A percentile compares a stretch with the other conserved stretches of the same genome.
Conservation (phyloP, 2,113 vertebrate genomes). For the Labrus mixtus region DNA sequence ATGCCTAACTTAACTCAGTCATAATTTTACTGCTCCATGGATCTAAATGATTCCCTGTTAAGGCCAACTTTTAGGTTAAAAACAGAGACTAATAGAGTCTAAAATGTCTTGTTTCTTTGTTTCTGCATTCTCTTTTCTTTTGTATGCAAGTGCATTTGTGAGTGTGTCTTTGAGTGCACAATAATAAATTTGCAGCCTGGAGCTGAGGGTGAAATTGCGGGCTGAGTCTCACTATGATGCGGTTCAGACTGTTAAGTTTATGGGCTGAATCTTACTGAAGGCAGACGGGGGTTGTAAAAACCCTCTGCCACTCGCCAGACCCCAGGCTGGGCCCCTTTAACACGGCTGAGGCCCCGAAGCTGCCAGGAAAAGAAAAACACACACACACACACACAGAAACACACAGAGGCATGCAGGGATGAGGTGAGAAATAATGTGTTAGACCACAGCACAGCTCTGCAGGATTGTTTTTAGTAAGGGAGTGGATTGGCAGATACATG, state of each 20-base stretch:
- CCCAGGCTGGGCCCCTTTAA: conserved; percentile 58
- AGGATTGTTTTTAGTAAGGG: conserved; percentile 26
- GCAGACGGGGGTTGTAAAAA: conserved; percentile 70
- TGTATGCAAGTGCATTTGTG: conserved; percentile 25
- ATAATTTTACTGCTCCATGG: conserved; percentile 52
- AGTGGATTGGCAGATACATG: conserved; percentile 35
- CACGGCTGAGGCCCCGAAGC: conserved; percentile 39
- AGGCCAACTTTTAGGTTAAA: conserved; percentile 48
- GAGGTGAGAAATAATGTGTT: conserved; percentile 55
- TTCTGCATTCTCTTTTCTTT: conserved; percentile 28
- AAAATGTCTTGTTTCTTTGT: conserved; percentile 36
- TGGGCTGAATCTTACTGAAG: conserved; percentile 64
- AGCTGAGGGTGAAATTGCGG: conserved; percentile 58
- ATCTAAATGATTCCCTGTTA: conserved; percentile 44
- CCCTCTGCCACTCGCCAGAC: conserved; percentile 54
- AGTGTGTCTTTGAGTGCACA: conserved; percentile 13
- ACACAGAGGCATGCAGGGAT: conserved; percentile 19
- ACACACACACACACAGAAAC: conserved; percentile 31
- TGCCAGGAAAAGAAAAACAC: conserved; percentile 46
- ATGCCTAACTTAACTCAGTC: conserved; percentile 58
- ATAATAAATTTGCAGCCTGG: conserved; percentile 60
- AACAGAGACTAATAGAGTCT: conserved; percentile 49
- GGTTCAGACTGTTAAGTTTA: conserved; percentile 77
- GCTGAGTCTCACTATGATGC: conserved; percentile 67
- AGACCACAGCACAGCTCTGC: conserved; percentile 39